Percentiles rank a stretch among this genome's conserved stretches.
Conservation (phyloP, 2,888 invertebrate genomes). For the Drosophila neutralis region DNA sequence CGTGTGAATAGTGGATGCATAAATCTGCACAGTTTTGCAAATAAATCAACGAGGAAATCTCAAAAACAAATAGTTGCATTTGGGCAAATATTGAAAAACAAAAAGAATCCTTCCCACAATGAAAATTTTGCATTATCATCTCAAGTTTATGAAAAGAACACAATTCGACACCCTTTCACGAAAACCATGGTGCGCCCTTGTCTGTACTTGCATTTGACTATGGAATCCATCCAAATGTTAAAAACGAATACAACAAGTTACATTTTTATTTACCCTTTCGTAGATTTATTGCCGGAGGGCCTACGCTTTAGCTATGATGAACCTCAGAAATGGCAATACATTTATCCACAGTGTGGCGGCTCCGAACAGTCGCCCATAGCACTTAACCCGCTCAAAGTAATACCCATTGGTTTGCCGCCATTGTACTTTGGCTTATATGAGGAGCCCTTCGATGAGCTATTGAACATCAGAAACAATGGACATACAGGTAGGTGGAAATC, state of each 20-base stretch:
- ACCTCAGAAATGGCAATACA: constrained; percentile 86
- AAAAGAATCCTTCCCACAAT: not conserved
- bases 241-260: not conserved
- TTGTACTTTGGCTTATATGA: constrained; percentile 89
- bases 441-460: constrained; percentile 86
- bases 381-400: constrained; percentile 62
- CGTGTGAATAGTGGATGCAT: not conserved
- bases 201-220: not conserved
- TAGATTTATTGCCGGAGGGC: constrained; percentile 49
- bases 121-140: not conserved
- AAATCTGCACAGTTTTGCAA: not conserved
- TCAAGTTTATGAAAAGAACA: too few species aligned
- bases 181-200: too few species aligned
- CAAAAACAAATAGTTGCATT: not conserved
- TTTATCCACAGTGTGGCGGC: constrained; percentile 87
- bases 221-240: not conserved
- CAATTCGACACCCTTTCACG: too few species aligned
- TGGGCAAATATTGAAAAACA: not conserved
- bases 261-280: not conserved
- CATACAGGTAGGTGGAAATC: constrained; percentile 85
- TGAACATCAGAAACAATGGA: constrained; percentile 89
- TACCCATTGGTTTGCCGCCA: constrained; percentile 84
- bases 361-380: constrained; percentile 87
- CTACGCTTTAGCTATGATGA: constrained; percentile 73
- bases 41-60: not conserved